Percentiles rank a stretch among this genome's conserved stretches.
These are phyloP conservation scores for Zaprionus taronus DNA, from an alignment of 1,140 invertebrate species.

Conservation along the genomic window DNA sequence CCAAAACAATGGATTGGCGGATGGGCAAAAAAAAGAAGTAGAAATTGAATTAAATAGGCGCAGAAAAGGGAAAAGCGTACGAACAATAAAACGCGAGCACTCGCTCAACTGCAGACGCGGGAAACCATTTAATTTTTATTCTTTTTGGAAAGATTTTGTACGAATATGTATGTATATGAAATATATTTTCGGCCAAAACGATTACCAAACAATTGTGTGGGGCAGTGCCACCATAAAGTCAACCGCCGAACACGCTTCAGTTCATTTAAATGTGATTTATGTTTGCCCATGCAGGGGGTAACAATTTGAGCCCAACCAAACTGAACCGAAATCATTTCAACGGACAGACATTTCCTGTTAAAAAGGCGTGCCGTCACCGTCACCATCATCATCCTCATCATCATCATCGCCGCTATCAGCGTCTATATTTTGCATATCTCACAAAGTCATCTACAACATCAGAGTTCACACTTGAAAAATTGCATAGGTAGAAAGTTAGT, in stretches of 20 bases:
- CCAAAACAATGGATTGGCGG: slow-evolving; percentile 25
- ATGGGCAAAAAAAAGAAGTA: slow-evolving; percentile 6
- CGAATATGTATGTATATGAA: slow-evolving; percentile 4
- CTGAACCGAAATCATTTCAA: slow-evolving; percentile 17
- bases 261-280: slow-evolving; percentile 65
- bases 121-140: slow-evolving; percentile 31
- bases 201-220: slow-evolving; percentile 50
- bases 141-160: slow-evolving; percentile 12
- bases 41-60: slow-evolving; percentile 49
- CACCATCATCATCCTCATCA: slow-evolving; percentile 8
- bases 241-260: slow-evolving; percentile 49
- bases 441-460: neutral
- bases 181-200: slow-evolving; percentile 39
- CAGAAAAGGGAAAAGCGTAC: slow-evolving; percentile 28
- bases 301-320: slow-evolving; percentile 25
- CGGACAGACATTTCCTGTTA: slow-evolving; percentile 46
- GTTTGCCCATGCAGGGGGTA: slow-evolving; percentile 3
- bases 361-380: slow-evolving; percentile 35
- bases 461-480: neutral
- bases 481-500: neutral
- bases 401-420: neutral
- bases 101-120: slow-evolving; percentile 36
- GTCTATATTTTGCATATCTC: neutral
- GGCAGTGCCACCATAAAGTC: slow-evolving; percentile 32
- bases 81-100: slow-evolving; percentile 24